Evolutionary conservation across 2,888 invertebrate species (phyloP).

Genomic region (Macrosiphum euphorbiae): DNA sequence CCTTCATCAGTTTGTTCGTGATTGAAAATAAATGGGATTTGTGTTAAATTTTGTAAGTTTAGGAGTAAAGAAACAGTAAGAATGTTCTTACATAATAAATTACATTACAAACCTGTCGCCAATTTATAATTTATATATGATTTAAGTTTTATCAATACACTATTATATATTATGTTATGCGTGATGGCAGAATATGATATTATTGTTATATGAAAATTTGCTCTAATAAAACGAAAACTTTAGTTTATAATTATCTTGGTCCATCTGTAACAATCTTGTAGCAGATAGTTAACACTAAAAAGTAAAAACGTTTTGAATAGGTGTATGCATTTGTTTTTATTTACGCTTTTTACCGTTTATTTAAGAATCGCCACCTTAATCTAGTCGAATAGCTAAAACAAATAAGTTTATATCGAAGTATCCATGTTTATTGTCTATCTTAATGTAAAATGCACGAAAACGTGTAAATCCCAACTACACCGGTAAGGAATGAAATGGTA

Average conservation of each 20-base stretch:
- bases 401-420: neutral
- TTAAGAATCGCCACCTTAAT: neutral
- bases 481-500: neutral
- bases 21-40: neutral
- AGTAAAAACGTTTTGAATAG: neutral
- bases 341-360: neutral
- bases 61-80: neutral
- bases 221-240: no score
- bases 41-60: neutral
- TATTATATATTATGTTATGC: no score
- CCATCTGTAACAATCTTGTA: neutral
- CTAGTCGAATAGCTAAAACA: neutral
- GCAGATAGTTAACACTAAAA: neutral
- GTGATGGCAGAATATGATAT: neutral
- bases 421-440: neutral
- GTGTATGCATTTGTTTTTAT: neutral
- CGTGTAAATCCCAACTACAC: neutral
- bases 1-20: neutral
- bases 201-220: no score
- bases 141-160: neutral
- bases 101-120: neutral
- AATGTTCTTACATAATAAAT: neutral
- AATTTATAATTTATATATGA: neutral
- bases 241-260: neutral
- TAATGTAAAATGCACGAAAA: slow-evolving; percentile 5